These are phyloP conservation scores for Bovichtus diacanthus DNA, from an alignment of 2,797 vertebrate species.

Conservation along the genomic window DNA sequence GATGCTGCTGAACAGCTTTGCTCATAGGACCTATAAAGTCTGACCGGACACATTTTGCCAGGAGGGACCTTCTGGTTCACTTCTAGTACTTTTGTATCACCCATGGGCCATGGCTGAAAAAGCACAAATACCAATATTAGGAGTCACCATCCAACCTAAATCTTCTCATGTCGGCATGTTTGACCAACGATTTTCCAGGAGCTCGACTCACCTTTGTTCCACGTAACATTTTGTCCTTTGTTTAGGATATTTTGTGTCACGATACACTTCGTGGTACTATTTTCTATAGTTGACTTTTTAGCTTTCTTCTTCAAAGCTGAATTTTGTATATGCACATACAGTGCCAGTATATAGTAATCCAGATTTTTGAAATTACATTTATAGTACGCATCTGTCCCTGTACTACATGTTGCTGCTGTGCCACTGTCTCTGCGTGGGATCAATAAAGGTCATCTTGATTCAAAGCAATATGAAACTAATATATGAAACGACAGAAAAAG, in stretches of 20 bases:
- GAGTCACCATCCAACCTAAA: neutral
- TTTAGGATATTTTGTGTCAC: neutral
- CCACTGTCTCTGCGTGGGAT: neutral
- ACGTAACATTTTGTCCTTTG: neutral
- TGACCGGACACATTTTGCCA: neutral
- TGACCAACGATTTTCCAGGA: neutral
- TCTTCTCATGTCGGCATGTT: neutral
- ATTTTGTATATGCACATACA: neutral
- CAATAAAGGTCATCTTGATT: neutral
- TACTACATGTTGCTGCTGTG: neutral
- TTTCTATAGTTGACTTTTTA: neutral
- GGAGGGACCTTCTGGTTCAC: neutral
- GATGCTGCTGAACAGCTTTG: neutral
- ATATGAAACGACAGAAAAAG: neutral
- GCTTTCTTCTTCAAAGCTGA: neutral
- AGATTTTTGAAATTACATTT: neutral
- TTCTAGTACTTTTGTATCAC: neutral
- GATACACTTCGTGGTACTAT: neutral
- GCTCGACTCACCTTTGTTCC: neutral
- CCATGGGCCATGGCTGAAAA: neutral
- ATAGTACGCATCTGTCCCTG: neutral
- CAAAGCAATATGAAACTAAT: neutral
- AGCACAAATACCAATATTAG: neutral
- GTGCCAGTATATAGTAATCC: neutral
- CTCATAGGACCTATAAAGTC: neutral